Evolutionary conservation across 1,140 invertebrate genomes (phyloP).

Genomic region (Cydia splendana): DNA sequence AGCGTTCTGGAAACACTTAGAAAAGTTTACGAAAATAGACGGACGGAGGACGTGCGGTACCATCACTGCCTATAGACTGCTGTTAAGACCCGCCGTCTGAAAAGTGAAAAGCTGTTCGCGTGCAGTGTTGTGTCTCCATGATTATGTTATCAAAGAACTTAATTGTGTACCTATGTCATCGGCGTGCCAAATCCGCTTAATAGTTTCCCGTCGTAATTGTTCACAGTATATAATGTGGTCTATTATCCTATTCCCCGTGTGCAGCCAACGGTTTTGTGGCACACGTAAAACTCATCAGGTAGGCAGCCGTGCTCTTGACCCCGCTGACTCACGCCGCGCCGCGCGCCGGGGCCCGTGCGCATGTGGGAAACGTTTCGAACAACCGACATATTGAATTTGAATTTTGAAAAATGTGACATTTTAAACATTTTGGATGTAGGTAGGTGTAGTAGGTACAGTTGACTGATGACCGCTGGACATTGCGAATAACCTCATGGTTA

Average conservation of each 20-base stretch:
- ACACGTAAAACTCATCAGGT: conserved; percentile 63
- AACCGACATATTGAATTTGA: conserved; percentile 17
- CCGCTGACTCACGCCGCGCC: conserved; percentile 54
- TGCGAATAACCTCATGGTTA: too few relatives aligned
- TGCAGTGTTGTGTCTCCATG: too few relatives aligned
- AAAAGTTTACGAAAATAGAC: too few relatives aligned
- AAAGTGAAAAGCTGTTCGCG: too few relatives aligned
- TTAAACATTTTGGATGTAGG: neutral
- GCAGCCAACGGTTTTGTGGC: conserved; percentile 50
- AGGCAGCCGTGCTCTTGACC: conserved; percentile 69
- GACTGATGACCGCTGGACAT: too few relatives aligned
- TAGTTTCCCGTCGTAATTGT: neutral
- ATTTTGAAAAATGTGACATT: conserved; percentile 13
- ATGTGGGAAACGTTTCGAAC: conserved; percentile 46
- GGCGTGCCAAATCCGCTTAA: neutral
- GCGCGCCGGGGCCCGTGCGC: conserved; percentile 13
- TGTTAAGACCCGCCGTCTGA: too few relatives aligned
- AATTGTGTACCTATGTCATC: neutral
- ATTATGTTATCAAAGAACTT: neutral
- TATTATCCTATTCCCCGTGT: conserved; percentile 24
- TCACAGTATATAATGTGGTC: neutral
- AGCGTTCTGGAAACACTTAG: too few relatives aligned
- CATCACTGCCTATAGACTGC: too few relatives aligned
- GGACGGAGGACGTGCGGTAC: too few relatives aligned
- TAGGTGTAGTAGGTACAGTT: too few relatives aligned